Base-by-base conservation (phyloP, 2,113 vertebrate genomes). In the Fulica atra region DNA sequence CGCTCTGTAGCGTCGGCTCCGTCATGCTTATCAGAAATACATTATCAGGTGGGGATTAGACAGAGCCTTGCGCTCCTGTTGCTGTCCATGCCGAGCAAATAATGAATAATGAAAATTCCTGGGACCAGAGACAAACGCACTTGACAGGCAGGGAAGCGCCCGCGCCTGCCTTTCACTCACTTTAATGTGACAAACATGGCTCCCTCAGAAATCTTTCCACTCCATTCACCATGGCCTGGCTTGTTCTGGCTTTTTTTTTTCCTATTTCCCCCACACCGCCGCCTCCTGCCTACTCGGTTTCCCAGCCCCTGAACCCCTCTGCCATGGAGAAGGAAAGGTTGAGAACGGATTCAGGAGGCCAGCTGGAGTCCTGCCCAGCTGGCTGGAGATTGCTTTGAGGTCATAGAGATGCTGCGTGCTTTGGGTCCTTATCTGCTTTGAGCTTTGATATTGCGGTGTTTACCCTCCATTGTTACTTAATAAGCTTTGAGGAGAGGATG, bases 21-120 rank as follows among this genome's bases (percentile, higher is more conserved):
- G 94, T 98, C 98, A 96, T 53, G 97, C 97, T 98, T 97, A 98
- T 98, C 97, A 97, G 97, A 98, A 98, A 97, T 95, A 96, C 98
- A 97, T 98, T 97, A 98, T 98, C 97, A 82, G 96, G 96, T 91
- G 93, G 90, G 97, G 97, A 97, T 98, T 98, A 98, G 97, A 97
- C 95, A 90, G 96, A 97, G 90, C 68, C 95, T 82, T 8, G 3
- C 24, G 80, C 88, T 91, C 48, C 87, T 59, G 74, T 85, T 53
- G 86, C 95, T 93, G 82, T 95, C 96, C 95, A 56, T 20, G 72
- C 94, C 66, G 2, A 35, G 82, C 4, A 5, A 94, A 76, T 97
- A 95, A 98, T 98, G 97, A 98, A 97, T 98, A 97, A 98, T 97
- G 97, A 97, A 97, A 97, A 97, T 97, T 96, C 97, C 92, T 66